Base-by-base conservation (phyloP, 2,113 vertebrate genomes). In the rabbit (Oryctolagus cuniculus) region DNA sequence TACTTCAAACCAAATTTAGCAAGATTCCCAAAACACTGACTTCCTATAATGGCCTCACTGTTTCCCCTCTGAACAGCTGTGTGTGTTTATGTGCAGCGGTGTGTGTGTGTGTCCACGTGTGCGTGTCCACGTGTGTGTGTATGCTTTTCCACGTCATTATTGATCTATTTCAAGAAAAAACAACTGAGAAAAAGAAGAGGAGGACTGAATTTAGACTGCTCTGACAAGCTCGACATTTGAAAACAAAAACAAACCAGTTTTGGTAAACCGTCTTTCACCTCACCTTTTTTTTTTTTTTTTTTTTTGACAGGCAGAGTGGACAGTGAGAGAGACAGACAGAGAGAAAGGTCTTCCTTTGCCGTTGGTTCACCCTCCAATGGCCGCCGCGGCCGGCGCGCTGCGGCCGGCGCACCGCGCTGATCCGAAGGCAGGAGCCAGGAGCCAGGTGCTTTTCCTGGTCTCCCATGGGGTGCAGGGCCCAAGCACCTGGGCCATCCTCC, bases 1-100 rank as follows among this genome's bases (percentile, higher is more conserved):
- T 95, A 38, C 84, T 87, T 94, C 81, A 77, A 86, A 55, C 92
- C 94, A 85, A 90, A 90, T 64, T 92, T 70, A 97, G 94, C 73
- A 64, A 91, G 73, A 63, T 69, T 93, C 82, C 29, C 69, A 85
- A 63, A 95, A 93, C 55, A 80, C 49, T 87, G 67, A n/a, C n/a
- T 94, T 89, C 85, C 79, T 78, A n/a, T 34, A 63, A 70, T 51
- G 12, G 2, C 25, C 89, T 91, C 29, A 49, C 53, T 75, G 55
- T 89, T 72, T 84, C 95, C 72, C 16, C 70, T 95, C 63, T 70
- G 22, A 92, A 81, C 81, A 92, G 91, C 66, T 90, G 77, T 58
- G 82, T 67, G 10, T 82, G 51, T 70, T 66, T 58, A 17, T 58
- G 55, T 58, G 55, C 55, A 58, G 16, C 55, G 13, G 55, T 58